phyloP scores from a whole-genome alignment of 2,888 invertebrate species.

The Dolomedes plantarius region DNA sequence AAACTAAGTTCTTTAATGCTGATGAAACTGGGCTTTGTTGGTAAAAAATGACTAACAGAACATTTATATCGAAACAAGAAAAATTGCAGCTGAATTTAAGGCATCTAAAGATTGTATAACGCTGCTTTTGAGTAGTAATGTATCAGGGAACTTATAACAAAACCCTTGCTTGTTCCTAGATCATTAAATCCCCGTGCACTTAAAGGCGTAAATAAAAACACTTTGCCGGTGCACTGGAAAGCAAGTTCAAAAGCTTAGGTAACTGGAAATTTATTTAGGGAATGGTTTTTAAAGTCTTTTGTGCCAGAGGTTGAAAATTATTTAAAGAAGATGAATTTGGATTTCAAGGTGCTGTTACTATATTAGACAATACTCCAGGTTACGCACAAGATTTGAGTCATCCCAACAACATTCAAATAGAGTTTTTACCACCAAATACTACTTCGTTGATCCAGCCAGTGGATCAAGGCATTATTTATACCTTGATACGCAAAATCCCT shows the following conservation, averaged over 20 bases:
- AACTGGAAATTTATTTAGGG: too few species aligned
- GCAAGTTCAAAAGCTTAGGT: conserved; percentile 41
- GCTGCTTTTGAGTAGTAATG: conserved; percentile 38
- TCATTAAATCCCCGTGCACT: conserved; percentile 31
- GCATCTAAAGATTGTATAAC: conserved; percentile 34
- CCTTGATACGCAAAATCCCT: too few species aligned
- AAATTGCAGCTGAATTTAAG: conserved; percentile 45
- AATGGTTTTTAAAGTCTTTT: conserved; percentile 38
- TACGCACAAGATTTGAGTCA: conserved; percentile 34
- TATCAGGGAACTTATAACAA: conserved; percentile 27
- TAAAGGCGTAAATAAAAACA: too few species aligned
- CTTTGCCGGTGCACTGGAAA: conserved; percentile 15
- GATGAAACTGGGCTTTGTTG: background rate
- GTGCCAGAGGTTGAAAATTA: conserved; percentile 36
- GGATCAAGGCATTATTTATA: too few species aligned
- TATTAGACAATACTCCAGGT: conserved; percentile 37
- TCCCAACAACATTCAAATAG: too few species aligned
- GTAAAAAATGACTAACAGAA: background rate
- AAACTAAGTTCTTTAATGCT: too few species aligned
- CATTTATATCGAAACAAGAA: conserved; percentile 8
- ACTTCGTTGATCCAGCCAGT: too few species aligned
- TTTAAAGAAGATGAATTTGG: conserved; percentile 17
- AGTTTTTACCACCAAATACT: too few species aligned
- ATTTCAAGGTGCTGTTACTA: conserved; percentile 49
- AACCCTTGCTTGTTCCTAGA: conserved; percentile 29